These are phyloP conservation scores for Chloroclystis v-ata DNA, from an alignment of 2,888 invertebrate genomes.

Conservation along the genomic window DNA sequence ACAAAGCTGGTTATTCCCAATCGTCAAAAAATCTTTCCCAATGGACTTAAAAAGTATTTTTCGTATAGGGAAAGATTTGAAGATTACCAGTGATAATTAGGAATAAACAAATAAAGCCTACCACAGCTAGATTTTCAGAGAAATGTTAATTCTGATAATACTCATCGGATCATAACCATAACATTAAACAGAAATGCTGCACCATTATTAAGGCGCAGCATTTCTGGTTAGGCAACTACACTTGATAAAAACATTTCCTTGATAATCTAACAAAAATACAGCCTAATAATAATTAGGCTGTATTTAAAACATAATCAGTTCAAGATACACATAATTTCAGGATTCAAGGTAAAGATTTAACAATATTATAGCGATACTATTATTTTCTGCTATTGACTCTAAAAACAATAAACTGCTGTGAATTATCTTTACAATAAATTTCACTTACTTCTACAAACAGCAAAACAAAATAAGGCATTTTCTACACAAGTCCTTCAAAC, in stretches of 20 bases:
- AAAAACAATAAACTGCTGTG: constrained; percentile 49
- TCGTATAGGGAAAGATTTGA: no score
- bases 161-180: no score
- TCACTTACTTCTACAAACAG: constrained; percentile 61
- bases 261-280: constrained; percentile 34
- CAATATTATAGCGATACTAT: constrained; percentile 46
- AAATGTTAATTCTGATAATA: constrained; percentile 45
- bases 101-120: not conserved
- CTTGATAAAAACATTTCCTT: constrained; percentile 53
- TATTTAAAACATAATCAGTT: constrained; percentile 32
- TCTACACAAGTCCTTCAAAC: constrained; percentile 58
- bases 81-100: no score
- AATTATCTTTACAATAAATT: constrained; percentile 61
- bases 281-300: constrained; percentile 25
- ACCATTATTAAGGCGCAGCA: no score
- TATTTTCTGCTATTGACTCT: constrained; percentile 39
- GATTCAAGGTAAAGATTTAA: constrained; percentile 39
- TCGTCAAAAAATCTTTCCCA: no score
- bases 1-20: constrained; percentile 8
- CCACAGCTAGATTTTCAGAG: constrained; percentile 42
- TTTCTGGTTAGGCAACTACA: not conserved
- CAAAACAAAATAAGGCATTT: constrained; percentile 75
- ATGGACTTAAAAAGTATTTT: no score
- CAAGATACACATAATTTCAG: constrained; percentile 42
- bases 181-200: no score